Evolutionary conservation across 2,113 vertebrate genomes (phyloP).

Genomic region (Ranitomeya variabilis): DNA sequence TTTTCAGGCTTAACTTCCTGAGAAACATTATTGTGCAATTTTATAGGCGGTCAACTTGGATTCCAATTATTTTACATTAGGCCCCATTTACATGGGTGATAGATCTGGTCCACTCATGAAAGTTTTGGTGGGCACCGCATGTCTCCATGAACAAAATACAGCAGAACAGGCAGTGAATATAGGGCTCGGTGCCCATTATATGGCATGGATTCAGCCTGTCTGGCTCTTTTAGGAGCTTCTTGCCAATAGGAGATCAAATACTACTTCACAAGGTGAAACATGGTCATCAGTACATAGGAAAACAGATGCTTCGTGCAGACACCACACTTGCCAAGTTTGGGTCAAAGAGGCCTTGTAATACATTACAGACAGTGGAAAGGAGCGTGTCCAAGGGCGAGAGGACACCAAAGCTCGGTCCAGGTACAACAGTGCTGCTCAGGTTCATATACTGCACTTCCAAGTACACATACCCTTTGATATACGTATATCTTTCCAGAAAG

Average conservation of each 20-base stretch:
- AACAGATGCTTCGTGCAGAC: neutral
- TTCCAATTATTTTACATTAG: too few relatives aligned
- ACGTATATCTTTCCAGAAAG: neutral
- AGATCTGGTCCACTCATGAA: too few relatives aligned
- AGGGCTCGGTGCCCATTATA: too few relatives aligned
- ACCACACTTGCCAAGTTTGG: neutral
- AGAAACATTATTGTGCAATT: neutral
- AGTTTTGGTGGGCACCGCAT: too few relatives aligned
- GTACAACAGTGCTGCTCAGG: neutral
- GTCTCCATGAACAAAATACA: too few relatives aligned
- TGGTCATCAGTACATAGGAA: neutral
- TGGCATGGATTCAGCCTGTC: too few relatives aligned
- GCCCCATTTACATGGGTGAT: too few relatives aligned
- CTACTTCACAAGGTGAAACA: neutral
- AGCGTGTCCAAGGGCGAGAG: neutral
- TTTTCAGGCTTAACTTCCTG: neutral
- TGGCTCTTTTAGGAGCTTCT: neutral
- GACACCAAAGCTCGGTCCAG: constrained; percentile 2
- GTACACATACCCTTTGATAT: neutral
- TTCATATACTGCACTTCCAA: neutral
- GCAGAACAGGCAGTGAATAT: too few relatives aligned
- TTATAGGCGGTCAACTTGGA: neutral
- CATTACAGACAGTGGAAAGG: neutral
- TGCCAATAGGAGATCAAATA: neutral
- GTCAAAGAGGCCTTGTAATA: neutral